Conservation (phyloP, 1,140 invertebrate genomes). For the Luehdorfia chinensis region DNA sequence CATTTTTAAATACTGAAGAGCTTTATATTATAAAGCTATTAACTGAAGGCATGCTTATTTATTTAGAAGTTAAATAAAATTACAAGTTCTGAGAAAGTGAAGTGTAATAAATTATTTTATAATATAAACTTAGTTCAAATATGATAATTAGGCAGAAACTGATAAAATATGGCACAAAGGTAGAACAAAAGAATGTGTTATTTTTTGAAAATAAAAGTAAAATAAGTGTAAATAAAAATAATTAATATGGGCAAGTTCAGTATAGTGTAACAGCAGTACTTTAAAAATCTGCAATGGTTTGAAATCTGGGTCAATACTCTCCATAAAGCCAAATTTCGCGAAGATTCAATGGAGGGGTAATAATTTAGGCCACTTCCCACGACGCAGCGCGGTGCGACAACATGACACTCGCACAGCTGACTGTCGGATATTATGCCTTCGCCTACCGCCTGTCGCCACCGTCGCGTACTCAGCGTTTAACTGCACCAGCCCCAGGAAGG, state of each 20-base stretch:
- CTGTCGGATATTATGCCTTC: conserved; percentile 52
- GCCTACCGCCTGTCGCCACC: conserved; percentile 30
- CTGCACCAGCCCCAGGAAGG: conserved; percentile 13
- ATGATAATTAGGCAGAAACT: too few species aligned
- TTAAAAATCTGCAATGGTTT: conserved; percentile 19
- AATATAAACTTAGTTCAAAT: too few species aligned
- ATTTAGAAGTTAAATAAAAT: too few species aligned
- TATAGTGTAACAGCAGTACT: conserved; percentile 1
- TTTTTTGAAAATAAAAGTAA: conserved; percentile 14
- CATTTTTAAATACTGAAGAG: too few species aligned
- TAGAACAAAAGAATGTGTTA: conserved; percentile 14
- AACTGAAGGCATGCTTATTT: too few species aligned
- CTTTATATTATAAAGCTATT: too few species aligned
- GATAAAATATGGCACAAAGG: too few species aligned
- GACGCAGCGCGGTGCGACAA: conserved; percentile 49
- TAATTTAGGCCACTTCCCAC: conserved; percentile 71
- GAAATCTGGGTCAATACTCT: conserved; percentile 28
- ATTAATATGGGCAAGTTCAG: conserved; percentile 20
- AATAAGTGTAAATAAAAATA: conserved; percentile 1
- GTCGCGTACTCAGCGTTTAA: conserved; percentile 38
- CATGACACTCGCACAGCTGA: conserved; percentile 73
- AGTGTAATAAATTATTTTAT: too few species aligned
- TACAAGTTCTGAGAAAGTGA: too few species aligned
- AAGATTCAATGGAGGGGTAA: conserved; percentile 49
- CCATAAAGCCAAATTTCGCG: conserved; percentile 38